Evolutionary conservation across 2,113 vertebrate genomes (phyloP), one percentile per base, ranked within the genome.

Genomic region (Equus przewalskii): DNA sequence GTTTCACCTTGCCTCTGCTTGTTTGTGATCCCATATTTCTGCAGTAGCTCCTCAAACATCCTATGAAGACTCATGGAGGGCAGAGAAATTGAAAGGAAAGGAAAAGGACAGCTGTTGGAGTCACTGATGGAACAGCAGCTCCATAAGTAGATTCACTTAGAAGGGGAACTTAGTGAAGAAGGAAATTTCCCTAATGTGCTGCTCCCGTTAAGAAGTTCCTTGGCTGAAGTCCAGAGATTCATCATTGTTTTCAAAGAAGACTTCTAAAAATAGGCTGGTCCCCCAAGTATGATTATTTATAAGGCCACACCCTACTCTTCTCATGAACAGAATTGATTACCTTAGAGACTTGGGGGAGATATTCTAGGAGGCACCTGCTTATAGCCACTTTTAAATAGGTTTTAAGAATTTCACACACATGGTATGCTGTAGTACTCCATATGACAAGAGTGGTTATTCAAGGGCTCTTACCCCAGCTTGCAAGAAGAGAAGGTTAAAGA

Each of bases 191-290:
- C 41, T 94, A 54, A 82, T 5, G 33, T 81, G 13, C 49, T 75
- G 24, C 44, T 81, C 16, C 36, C 75, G 16, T 58, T 95, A 83
- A 84, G 41, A 86, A 21, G 10, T 85, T 96, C 30, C 22, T 19
- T 76, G 54, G 21, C 46, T 89, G 51, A 67, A 22, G 26, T 84
- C n/a, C 49, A 92, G 70, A 93, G 72, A 89, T 44, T 70, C 60
- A 44, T 75, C 26, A 58, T 56, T 80, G 5, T 80, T 92, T 95
- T 95, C 9, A 86, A 95, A 92, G 54, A 91, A 95, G 67, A 33
- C 11, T 15, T 92, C 14, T 67, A 78, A 94, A 78, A 89, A 58
- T 84, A 94, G 30, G 5, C 21, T 88, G 21, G 3, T 78, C 70
- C 26, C 91, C 36, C n/a, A 92, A 86, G n/a, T 76, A 36, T 41